phyloP scores from a whole-genome alignment of 2,888 invertebrate genomes.

The Mythimna albipuncta region DNA sequence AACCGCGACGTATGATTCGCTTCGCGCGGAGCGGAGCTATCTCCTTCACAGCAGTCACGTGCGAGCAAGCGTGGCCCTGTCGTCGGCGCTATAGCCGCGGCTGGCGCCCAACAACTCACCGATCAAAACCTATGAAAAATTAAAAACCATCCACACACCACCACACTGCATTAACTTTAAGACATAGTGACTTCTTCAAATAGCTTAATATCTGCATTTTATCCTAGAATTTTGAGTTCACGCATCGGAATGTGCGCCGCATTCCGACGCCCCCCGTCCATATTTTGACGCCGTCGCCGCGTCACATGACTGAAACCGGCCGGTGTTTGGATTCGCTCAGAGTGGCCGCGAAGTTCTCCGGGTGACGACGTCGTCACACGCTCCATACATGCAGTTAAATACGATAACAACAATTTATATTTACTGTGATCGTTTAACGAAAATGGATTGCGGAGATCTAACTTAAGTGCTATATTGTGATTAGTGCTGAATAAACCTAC shows the following conservation, averaged over 20 bases:
- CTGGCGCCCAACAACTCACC: background rate
- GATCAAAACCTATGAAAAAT: slow-evolving; percentile 12
- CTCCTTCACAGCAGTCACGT: slow-evolving; percentile 76
- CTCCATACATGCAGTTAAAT: slow-evolving; percentile 71
- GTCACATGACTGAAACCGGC: slow-evolving; percentile 82
- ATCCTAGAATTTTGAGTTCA: slow-evolving; percentile 34
- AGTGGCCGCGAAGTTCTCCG: slow-evolving; percentile 73
- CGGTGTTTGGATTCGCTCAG: slow-evolving; percentile 73
- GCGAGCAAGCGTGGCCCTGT: slow-evolving; percentile 77
- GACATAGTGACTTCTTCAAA: background rate
- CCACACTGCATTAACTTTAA: background rate
- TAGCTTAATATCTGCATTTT: slow-evolving; percentile 20
- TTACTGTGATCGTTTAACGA: slow-evolving; percentile 65
- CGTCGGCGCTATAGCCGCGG: slow-evolving; percentile 19
- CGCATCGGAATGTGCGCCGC: slow-evolving; percentile 64
- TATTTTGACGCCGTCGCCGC: slow-evolving; percentile 79
- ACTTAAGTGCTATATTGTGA: slow-evolving; percentile 68
- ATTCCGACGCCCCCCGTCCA: slow-evolving; percentile 75
- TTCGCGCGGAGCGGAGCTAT: slow-evolving; percentile 44
- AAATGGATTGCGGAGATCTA: slow-evolving; percentile 78
- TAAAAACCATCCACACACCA: background rate
- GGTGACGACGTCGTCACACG: slow-evolving; percentile 68
- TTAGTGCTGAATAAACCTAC: slow-evolving; percentile 64
- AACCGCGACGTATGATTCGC: slow-evolving; percentile 14
- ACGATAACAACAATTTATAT: slow-evolving; percentile 70